Conservation (phyloP, 2,888 invertebrate genomes). For the Osedax frankpressi region DNA sequence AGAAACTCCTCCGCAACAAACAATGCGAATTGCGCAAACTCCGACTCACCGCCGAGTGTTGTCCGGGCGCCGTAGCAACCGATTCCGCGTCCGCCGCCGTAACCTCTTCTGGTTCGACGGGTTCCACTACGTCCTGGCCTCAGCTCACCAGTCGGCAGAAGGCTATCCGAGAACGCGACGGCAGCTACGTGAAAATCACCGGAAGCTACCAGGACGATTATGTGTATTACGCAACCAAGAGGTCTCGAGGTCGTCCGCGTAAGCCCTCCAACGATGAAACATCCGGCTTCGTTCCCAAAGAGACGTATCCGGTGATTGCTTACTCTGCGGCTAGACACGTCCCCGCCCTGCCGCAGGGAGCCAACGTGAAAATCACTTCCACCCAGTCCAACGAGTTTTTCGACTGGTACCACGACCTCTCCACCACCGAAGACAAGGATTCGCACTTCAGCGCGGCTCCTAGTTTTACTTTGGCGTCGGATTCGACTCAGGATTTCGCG, state of each 20-base stretch:
- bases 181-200: conserved; percentile 39
- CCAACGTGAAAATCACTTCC: conserved; percentile 11
- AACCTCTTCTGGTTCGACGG: neutral
- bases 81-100: neutral
- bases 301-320: neutral
- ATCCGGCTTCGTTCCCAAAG: neutral
- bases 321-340: neutral
- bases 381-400: conserved; percentile 25
- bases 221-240: conserved; percentile 44
- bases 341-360: neutral
- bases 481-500: conserved; percentile 13
- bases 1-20: neutral
- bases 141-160: neutral
- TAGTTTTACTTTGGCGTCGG: neutral
- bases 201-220: conserved; percentile 44
- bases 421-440: conserved; percentile 26
- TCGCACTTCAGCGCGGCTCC: conserved; percentile 21
- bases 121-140: neutral
- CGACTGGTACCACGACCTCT: conserved; percentile 30
- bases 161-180: conserved; percentile 15
- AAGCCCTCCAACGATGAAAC: conserved; percentile 16
- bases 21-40: neutral
- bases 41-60: no score
- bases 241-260: conserved; percentile 34
- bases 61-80: no score